Evolutionary conservation across 2,113 vertebrate species (phyloP), one percentile per base, ranked within the genome.

Genomic region (Austrofundulus limnaeus): DNA sequence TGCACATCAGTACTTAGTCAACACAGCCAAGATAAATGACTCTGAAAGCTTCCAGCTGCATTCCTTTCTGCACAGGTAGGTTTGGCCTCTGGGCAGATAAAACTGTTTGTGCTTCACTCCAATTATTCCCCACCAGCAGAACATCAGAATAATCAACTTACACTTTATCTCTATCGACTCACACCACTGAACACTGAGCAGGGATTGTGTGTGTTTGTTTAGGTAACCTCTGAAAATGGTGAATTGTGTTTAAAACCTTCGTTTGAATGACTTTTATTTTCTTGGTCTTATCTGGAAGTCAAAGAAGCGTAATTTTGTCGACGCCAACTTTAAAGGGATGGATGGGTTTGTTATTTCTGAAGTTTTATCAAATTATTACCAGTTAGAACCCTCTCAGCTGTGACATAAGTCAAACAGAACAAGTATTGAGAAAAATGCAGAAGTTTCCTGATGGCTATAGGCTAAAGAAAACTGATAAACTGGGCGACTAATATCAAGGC

Each of bases 21-120:
- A 31, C 91, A 81, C 84, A 72, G 78, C 86, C 78, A 91, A 80
- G 84, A 94, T 87, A 90, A 94, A 94, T 94, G 90, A 90, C 89
- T 85, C 88, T 86, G 83, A 86, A 89, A 78, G 80, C 61, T 89
- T 92, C 92, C 39, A 42, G 90, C 92, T 78, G 41, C 74, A 87
- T 94, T 94, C 92, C 90, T 90, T 76, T 87, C 57, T 83, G 73
- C 61, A 87, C 87, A 91, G 90, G 86, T 87, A 92, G 92, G 90
- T 58, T 31, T 78, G 61, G 87, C 93, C 93, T 74, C 1, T 38
- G 84, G 90, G 73, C 73, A 88, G 62, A 81, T 65, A 81, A 83
- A 86, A 70, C 49, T 28, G 48, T 59, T 75, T 66, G 59, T 12
- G 12, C 78, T 83, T 71, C 69, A 58, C 61, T 80, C 54, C 76